Evolutionary conservation across 2,797 vertebrate species (phyloP), one percentile per base, ranked within the genome.

Genomic region (Sciurus carolinensis): DNA sequence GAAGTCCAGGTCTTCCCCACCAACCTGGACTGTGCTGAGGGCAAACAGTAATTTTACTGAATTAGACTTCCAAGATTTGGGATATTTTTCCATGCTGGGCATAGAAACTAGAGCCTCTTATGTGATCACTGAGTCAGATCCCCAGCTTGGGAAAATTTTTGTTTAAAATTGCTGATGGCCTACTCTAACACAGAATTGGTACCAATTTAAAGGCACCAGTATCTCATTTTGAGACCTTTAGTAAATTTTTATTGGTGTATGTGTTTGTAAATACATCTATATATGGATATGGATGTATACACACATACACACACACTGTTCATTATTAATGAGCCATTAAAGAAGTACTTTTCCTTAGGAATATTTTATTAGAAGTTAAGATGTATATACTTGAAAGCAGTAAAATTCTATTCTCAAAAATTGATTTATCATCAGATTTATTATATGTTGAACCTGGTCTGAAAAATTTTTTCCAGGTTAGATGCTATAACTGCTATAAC

Each of bases 161-260:
- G 33, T 28, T 12, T 12, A 15, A 67, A 69, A 64, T 39, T 82
- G 52, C 52, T 84, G 14, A 83, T 93, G 42, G n/a, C 14, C 12
- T 93, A 44, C 76, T 52, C 47, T 94, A 72, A 91, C 15, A 47
- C 44, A 94, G 22, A 96, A 66, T 33, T 72, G 7, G 22, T 83
- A 24, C 20, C 69, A 73, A 79, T 88, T 92, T 54, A 90, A 95
- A 85, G 59, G 54, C 2, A 13, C 7, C 54, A 83, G 30, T 24
- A 73, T 88, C 50, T 96, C 33, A 94, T 59, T 96, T 90, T 95
- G 85, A 94, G 83, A 86, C 39, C n/a, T 90, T 85, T 85, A 94
- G 39, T 10, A 89, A 75, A 84, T 87, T 95, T 81, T 87, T 52
- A 36, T 94, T 66, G 26, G 50, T 77, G 87, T 57, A 3, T 39